Conservation (phyloP, 2,888 invertebrate species). For the Thyatira batis region DNA sequence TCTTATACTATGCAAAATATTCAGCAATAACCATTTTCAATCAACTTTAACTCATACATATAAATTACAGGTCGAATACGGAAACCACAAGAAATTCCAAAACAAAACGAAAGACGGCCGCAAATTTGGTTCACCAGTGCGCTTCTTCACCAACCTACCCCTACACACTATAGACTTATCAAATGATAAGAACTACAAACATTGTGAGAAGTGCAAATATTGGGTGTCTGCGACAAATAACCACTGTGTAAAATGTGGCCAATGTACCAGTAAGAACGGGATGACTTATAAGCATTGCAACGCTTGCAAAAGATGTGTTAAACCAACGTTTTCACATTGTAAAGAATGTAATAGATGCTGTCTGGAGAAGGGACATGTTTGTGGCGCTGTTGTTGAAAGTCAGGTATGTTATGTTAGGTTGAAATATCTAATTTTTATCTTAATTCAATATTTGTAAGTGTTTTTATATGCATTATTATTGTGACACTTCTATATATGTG, state of each 20-base stretch:
- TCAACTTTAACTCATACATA: slow-evolving; percentile 1
- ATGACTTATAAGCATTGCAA: slow-evolving; percentile 90
- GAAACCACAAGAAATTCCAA: slow-evolving; percentile 89
- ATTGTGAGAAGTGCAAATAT: slow-evolving; percentile 87
- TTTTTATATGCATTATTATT: slow-evolving; percentile 4
- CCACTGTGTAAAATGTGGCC: slow-evolving; percentile 68
- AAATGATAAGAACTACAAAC: slow-evolving; percentile 86
- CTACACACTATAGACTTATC: slow-evolving; percentile 72
- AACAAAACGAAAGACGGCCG: slow-evolving; percentile 83
- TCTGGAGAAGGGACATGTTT: slow-evolving; percentile 61
- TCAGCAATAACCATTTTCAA: no score
- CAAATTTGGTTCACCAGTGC: slow-evolving; percentile 91
- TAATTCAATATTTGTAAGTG: neutral
- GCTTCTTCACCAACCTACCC: slow-evolving; percentile 93
- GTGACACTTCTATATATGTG: no score
- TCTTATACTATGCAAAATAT: no score
- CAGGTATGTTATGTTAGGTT: slow-evolving; percentile 51
- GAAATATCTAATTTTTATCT: neutral
- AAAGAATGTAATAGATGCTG: slow-evolving; percentile 86
- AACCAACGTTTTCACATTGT: slow-evolving; percentile 92
- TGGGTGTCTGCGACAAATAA: slow-evolving; percentile 80
- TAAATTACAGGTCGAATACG: slow-evolving; percentile 86
- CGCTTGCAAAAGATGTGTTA: slow-evolving; percentile 91
- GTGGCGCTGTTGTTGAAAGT: slow-evolving; percentile 60
- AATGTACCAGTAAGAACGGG: slow-evolving; percentile 80